Evolutionary conservation across 2,888 invertebrate genomes (phyloP).

Genomic region (Callimorpha dominula): DNA sequence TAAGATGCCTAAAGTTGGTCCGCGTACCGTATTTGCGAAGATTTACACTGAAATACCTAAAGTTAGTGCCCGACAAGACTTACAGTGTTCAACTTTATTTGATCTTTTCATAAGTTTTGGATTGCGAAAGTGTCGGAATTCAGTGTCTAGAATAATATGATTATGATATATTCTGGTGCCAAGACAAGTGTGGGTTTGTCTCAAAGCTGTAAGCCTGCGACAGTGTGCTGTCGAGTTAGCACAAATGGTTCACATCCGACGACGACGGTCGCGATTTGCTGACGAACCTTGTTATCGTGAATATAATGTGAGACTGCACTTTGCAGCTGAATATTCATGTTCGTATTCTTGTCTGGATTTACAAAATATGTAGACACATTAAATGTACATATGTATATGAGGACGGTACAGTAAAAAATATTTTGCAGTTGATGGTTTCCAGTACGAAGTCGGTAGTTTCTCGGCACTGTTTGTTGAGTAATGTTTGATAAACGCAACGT

Average conservation of each 20-base stretch:
- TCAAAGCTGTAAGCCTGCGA: conserved; percentile 24
- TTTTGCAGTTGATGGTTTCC: conserved; percentile 11
- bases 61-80: conserved; percentile 29
- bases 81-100: conserved; percentile 33
- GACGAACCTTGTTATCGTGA: conserved; percentile 84
- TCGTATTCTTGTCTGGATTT: conserved; percentile 66
- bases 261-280: conserved; percentile 68
- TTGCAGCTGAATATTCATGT: conserved; percentile 81
- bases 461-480: background rate
- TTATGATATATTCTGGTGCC: conserved; percentile 61
- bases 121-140: conserved; percentile 34
- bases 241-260: conserved; percentile 63
- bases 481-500: background rate
- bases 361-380: conserved; percentile 40
- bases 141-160: conserved; percentile 42
- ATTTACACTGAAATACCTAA: conserved; percentile 41
- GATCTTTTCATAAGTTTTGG: conserved; percentile 38
- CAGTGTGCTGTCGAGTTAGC: conserved; percentile 64
- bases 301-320: conserved; percentile 73
- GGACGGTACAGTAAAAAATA: background rate
- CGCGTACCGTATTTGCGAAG: conserved; percentile 30
- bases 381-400: conserved; percentile 11
- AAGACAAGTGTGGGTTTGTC: conserved; percentile 58
- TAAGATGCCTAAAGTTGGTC: conserved; percentile 50
- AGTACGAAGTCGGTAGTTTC: conserved; percentile 18